These are phyloP conservation scores for Cyanoramphus novaezelandiae DNA, from an alignment of 2,113 vertebrate species.

Conservation along the genomic window DNA sequence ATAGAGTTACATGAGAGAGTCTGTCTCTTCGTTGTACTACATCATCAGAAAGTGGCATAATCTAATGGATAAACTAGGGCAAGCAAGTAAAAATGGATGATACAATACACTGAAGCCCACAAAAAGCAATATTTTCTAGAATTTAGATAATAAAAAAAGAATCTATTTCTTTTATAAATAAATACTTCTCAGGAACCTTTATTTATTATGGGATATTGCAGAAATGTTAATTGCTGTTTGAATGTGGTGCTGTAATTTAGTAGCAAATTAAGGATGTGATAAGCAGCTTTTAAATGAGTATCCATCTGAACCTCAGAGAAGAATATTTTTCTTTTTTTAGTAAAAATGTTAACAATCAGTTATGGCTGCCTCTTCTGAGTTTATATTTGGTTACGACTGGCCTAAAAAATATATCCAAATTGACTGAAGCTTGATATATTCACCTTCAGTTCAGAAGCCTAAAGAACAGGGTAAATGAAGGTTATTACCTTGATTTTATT, in stretches of 20 bases:
- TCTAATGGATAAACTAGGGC: background rate
- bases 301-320: background rate
- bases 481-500: background rate
- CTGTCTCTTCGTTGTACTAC: background rate
- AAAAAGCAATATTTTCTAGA: background rate
- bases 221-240: background rate
- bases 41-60: background rate
- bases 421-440: background rate
- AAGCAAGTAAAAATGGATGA: background rate
- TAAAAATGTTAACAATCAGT: background rate
- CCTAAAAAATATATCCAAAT: background rate
- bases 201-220: background rate
- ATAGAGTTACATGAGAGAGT: background rate
- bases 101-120: background rate
- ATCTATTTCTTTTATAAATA: background rate
- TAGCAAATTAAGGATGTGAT: background rate
- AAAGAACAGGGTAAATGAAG: background rate
- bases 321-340: background rate
- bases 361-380: background rate
- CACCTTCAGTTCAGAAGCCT: background rate
- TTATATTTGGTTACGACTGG: background rate
- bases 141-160: background rate
- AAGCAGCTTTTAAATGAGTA: background rate
- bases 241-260: background rate
- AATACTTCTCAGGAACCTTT: background rate